phyloP scores from a whole-genome alignment of 2,797 vertebrate species.

The Pygocentrus nattereri region DNA sequence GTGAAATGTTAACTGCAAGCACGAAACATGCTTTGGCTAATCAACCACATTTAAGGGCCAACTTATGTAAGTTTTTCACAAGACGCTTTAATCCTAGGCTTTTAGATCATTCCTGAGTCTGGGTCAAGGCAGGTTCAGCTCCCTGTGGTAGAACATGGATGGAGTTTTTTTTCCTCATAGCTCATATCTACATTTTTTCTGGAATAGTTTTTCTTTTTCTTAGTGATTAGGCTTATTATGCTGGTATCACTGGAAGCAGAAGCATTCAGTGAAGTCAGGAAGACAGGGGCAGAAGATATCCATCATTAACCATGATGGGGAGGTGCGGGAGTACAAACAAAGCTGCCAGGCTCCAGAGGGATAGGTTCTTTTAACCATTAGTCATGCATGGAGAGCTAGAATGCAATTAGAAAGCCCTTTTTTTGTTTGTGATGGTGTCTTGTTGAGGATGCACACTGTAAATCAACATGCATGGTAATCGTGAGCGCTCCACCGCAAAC shows the following conservation, averaged over 20 bases:
- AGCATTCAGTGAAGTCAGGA: conserved; percentile 31
- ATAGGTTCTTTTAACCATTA: conserved; percentile 54
- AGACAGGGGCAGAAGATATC: conserved; percentile 50
- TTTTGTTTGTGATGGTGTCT: conserved; percentile 24
- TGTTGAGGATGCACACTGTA: conserved; percentile 36
- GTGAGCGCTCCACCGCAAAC: conserved; percentile 5
- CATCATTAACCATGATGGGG: conserved; percentile 50
- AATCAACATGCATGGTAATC: conserved; percentile 29
- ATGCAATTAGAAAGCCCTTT: conserved; percentile 39
- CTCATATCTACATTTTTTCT: neutral
- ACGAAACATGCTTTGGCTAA: too few relatives aligned
- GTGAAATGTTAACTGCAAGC: too few relatives aligned
- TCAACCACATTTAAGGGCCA: too few relatives aligned
- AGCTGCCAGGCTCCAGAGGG: conserved; percentile 40
- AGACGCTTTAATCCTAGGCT: too few relatives aligned
- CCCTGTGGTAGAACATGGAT: neutral
- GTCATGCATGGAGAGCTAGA: conserved; percentile 49
- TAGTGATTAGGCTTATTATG: conserved; percentile 35
- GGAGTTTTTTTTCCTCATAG: neutral
- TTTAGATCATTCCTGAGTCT: neutral
- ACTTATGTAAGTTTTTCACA: too few relatives aligned
- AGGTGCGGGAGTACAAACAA: conserved; percentile 34
- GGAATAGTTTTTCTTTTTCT: neutral
- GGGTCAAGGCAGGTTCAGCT: neutral
- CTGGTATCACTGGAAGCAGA: conserved; percentile 26